Evolutionary conservation across 2,113 vertebrate species (phyloP), one percentile per base, ranked within the genome.

Genomic region (Spilogale gracilis): DNA sequence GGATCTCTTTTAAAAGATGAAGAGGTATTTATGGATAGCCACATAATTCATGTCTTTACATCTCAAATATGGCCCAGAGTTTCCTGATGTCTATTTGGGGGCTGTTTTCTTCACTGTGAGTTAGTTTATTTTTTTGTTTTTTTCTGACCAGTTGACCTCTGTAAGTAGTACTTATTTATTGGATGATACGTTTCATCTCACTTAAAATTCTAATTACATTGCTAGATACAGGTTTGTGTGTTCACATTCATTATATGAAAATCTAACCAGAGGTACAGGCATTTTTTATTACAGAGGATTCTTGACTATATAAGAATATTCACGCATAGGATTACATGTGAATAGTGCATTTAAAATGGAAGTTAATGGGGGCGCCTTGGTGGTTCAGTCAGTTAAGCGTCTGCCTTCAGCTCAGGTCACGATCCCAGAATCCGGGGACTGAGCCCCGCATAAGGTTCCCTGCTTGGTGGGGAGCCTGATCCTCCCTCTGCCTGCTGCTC

Each of bases 1-100:
- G 84, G 87, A 76, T 85, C 58, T 32, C 58, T 85, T 81, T 92
- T 45, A 52, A 94, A 89, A 94, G 17, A 92, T 86, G 76, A 88
- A 94, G 63, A 79, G 84, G 56, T 96, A 78, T 61, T 96, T 97
- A 95, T 97, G 56, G 43, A 13, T 86, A 54, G 93, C 69, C 73
- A 73, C 48, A 86, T 91, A 65, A 88, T 61, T 95, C 45, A 56
- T 94, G 61, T 86, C 82, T 89, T 67, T 94, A 86, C 63, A 69
- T 95, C 61, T 96, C 25, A 91, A 38, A 32, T 81, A 25, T 3
- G 20, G 73, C 56, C 84, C 17, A 73, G 88, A 50, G 61, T 96
- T 94, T 69, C 50, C 65, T 63, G 52, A 87, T 88, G 69, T 4
- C 52, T 63, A 1, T 63, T 43, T 80, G 25, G 25, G 38, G 43